These are phyloP conservation scores for Sebastes jordani DNA, from an alignment of 2,797 vertebrate genomes.

Conservation along the genomic window DNA sequence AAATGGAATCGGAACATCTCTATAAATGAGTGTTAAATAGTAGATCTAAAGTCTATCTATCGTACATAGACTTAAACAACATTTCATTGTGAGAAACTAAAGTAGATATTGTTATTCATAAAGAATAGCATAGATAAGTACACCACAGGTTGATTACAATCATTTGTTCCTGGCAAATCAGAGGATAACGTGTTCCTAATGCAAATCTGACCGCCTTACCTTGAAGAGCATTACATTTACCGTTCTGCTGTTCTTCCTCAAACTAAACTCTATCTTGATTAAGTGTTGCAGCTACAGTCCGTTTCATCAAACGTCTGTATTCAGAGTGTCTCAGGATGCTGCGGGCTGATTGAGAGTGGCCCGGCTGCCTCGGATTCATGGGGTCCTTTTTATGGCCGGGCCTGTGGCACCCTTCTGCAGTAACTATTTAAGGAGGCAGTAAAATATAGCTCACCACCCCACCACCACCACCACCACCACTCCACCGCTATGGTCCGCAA, in stretches of 20 bases:
- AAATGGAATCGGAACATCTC: neutral
- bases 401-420: constrained; percentile 71
- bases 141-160: constrained; percentile 8
- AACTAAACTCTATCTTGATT: constrained; percentile 28
- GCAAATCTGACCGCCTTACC: neutral
- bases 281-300: constrained; percentile 40
- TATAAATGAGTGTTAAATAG: neutral
- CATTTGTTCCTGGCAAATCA: constrained; percentile 4
- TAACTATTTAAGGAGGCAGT: constrained; percentile 80
- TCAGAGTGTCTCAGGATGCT: constrained; percentile 62
- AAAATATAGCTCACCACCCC: constrained; percentile 66
- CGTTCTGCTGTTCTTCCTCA: neutral
- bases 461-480: neutral
- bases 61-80: neutral
- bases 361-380: constrained; percentile 55
- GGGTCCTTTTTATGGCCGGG: constrained; percentile 63
- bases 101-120: neutral
- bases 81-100: neutral
- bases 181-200: constrained; percentile 14
- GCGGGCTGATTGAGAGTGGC: constrained; percentile 60
- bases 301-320: constrained; percentile 62
- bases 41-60: neutral
- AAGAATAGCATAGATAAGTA: constrained; percentile 1
- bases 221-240: neutral
- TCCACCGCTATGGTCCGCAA: constrained; percentile 40